phyloP scores from a whole-genome alignment of 1,140 invertebrate species.

The Maconellicoccus hirsutus region DNA sequence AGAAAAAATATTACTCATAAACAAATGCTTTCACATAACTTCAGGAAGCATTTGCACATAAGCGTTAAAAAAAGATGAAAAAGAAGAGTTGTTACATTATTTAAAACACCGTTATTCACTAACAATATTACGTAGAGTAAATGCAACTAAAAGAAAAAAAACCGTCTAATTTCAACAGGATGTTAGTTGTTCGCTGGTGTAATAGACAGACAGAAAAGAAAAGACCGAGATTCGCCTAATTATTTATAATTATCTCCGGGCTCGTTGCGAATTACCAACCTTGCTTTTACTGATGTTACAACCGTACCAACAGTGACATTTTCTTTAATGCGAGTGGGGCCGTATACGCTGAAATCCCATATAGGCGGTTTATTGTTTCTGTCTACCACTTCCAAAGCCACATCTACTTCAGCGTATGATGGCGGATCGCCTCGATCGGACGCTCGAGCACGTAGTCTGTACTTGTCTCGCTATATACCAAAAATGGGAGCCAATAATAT shows the following conservation, averaged over 20 bases:
- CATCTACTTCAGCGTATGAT: slow-evolving; percentile 84
- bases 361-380: slow-evolving; percentile 94
- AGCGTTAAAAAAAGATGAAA: neutral
- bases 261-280: slow-evolving; percentile 64
- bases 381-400: slow-evolving; percentile 94
- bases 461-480: slow-evolving; percentile 70
- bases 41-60: no score
- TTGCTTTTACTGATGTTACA: slow-evolving; percentile 92
- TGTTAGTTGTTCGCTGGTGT: neutral
- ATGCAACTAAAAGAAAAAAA: neutral
- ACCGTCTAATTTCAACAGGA: neutral
- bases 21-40: no score
- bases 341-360: slow-evolving; percentile 86
- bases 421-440: slow-evolving; percentile 78
- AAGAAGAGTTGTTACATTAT: neutral
- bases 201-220: neutral
- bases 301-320: slow-evolving; percentile 94
- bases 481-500: slow-evolving; percentile 26
- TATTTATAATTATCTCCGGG: neutral
- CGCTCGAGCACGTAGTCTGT: slow-evolving; percentile 83
- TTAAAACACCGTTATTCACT: neutral
- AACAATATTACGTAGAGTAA: neutral
- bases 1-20: no score
- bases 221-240: neutral
- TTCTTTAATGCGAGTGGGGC: slow-evolving; percentile 91